Evolutionary conservation across 2,888 invertebrate genomes (phyloP).

Genomic region (Hymenopus coronatus): DNA sequence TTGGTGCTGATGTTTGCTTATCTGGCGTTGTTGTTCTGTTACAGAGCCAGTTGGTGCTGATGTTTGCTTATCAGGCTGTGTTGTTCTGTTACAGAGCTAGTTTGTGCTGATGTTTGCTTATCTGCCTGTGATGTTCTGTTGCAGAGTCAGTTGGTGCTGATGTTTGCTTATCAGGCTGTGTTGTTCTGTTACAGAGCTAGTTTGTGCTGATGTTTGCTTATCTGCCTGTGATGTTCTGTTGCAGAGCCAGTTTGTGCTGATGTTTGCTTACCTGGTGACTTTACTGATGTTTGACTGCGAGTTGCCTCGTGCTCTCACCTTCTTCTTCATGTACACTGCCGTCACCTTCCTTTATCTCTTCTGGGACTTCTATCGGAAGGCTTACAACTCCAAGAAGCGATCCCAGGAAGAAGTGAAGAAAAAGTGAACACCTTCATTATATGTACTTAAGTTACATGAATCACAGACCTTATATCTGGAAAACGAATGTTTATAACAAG

Average conservation of each 20-base stretch:
- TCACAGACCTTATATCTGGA: not conserved
- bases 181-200: constrained; percentile 49
- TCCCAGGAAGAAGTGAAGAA: not conserved
- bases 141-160: constrained; percentile 65
- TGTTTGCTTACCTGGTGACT: constrained; percentile 57
- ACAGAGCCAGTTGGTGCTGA: not conserved
- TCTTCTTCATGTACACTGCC: constrained; percentile 61
- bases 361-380: constrained; percentile 63
- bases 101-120: no score
- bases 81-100: no score
- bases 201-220: constrained; percentile 53
- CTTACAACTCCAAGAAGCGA: constrained; percentile 46
- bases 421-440: not conserved
- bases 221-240: constrained; percentile 47
- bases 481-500: no score
- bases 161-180: constrained; percentile 58
- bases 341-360: constrained; percentile 67
- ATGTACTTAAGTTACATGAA: not conserved
- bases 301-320: constrained; percentile 44
- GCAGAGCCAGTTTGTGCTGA: constrained; percentile 65
- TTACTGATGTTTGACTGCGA: constrained; percentile 57
- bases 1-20: constrained; percentile 63
- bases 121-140: no score
- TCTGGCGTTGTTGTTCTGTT: constrained; percentile 51
- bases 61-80: no score